Percentiles rank a stretch among this genome's conserved stretches.
These are phyloP conservation scores for Cryptoblepharus egeriae DNA, from an alignment of 2,797 vertebrate species.

Conservation along the genomic window DNA sequence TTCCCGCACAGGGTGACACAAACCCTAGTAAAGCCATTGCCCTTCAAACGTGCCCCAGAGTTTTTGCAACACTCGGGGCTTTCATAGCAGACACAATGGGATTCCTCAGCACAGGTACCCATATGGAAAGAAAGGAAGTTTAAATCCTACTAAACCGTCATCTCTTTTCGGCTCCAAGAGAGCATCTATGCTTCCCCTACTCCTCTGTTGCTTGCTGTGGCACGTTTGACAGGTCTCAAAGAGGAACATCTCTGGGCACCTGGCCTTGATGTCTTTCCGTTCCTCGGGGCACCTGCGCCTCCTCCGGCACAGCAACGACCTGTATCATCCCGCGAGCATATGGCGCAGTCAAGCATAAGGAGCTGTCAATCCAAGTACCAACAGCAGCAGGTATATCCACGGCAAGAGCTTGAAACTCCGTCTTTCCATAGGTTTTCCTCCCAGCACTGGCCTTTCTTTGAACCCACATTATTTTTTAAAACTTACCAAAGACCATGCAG, in stretches of 20 bases:
- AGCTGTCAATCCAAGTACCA: not conserved
- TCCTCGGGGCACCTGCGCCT: not conserved
- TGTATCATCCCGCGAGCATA: not conserved
- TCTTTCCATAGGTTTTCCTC: constrained; percentile 41
- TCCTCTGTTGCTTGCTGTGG: not conserved
- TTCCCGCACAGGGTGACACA: too few species aligned
- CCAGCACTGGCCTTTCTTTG: not conserved
- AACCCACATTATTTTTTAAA: not conserved
- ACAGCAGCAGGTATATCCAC: constrained; percentile 24
- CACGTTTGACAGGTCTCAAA: not conserved
- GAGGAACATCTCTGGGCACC: not conserved
- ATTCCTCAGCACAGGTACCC: not conserved
- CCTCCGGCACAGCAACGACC: too few species aligned
- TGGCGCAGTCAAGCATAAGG: not conserved
- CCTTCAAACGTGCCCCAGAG: too few species aligned
- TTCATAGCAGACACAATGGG: too few species aligned
- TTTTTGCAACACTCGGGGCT: too few species aligned
- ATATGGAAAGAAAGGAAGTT: not conserved
- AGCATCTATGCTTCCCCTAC: not conserved
- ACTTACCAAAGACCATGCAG: not conserved
- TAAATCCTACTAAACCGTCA: not conserved
- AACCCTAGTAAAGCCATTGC: too few species aligned
- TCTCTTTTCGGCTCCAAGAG: too few species aligned
- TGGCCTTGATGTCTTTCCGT: not conserved
- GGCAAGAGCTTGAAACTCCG: not conserved